Evolutionary conservation across 2,113 vertebrate genomes (phyloP).

Genomic region (Carassius auratus): DNA sequence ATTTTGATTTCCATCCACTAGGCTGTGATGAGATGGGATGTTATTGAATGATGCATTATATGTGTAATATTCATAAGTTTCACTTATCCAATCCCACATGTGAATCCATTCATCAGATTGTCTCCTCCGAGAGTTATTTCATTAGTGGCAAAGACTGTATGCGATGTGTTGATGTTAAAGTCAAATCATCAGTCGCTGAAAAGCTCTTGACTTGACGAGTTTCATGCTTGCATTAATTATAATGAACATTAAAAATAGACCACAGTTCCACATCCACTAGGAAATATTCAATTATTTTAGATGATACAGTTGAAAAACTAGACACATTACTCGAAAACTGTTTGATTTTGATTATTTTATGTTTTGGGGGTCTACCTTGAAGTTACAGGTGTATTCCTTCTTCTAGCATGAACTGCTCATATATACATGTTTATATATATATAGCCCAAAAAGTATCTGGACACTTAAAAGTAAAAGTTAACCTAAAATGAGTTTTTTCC

Average conservation of each 20-base stretch:
- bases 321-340: background rate
- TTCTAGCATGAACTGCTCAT: background rate
- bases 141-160: constrained; percentile 39
- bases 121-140: background rate
- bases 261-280: background rate
- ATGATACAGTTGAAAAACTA: background rate
- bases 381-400: background rate
- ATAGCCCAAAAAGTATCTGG: background rate
- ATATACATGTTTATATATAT: background rate
- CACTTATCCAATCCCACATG: background rate
- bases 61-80: background rate
- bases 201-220: background rate
- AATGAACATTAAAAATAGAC: background rate
- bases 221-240: background rate
- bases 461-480: background rate
- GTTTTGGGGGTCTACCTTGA: background rate
- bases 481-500: no score
- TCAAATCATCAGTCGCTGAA: background rate
- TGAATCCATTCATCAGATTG: background rate
- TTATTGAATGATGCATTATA: background rate
- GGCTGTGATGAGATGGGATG: background rate
- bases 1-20: background rate
- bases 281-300: background rate
- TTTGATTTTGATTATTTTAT: background rate
- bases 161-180: background rate